A percentile compares a stretch with the other conserved stretches of the same genome.
These are phyloP conservation scores for Pocillopora verrucosa DNA, from an alignment of 64 coral and sea anemone species.

Conservation along the genomic window DNA sequence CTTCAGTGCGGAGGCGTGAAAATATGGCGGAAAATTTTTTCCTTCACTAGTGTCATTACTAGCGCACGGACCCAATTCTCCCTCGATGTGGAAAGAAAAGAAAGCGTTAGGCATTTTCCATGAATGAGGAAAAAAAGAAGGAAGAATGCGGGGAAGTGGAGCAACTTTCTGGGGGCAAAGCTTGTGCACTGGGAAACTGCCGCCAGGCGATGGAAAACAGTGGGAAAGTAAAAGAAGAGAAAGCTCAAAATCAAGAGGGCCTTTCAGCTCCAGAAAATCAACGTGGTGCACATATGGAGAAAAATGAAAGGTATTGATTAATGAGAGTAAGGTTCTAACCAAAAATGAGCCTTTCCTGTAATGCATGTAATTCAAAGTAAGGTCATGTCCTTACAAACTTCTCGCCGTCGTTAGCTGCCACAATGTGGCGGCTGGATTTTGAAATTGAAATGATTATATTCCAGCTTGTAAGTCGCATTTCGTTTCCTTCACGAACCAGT, in stretches of 20 bases:
- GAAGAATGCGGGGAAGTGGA: conserved; percentile 31
- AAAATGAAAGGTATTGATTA: conserved; percentile 7
- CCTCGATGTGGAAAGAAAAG: conserved; percentile 40
- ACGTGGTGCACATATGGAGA: background rate
- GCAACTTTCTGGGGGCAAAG: conserved; percentile 1
- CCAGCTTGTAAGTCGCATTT: too few relatives aligned
- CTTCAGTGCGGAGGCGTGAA: conserved; percentile 20
- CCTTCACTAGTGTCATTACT: background rate
- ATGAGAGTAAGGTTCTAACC: background rate
- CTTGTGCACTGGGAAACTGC: background rate
- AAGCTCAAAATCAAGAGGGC: background rate
- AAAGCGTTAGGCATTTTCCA: conserved; percentile 4
- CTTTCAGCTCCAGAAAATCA: background rate
- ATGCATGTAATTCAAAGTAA: background rate
- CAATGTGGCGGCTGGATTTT: background rate
- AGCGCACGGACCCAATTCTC: conserved; percentile 14
- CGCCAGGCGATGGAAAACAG: background rate
- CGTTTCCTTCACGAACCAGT: too few relatives aligned
- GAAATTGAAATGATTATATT: too few relatives aligned
- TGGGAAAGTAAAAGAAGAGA: conserved; percentile 19
- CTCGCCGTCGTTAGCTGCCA: background rate
- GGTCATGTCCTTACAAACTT: too few relatives aligned
- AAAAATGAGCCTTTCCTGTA: background rate
- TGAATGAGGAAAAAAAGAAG: conserved; percentile 41
- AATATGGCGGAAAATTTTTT: conserved; percentile 42